Conservation (phyloP, 2,797 vertebrate genomes). For the Esox masquinongy region DNA sequence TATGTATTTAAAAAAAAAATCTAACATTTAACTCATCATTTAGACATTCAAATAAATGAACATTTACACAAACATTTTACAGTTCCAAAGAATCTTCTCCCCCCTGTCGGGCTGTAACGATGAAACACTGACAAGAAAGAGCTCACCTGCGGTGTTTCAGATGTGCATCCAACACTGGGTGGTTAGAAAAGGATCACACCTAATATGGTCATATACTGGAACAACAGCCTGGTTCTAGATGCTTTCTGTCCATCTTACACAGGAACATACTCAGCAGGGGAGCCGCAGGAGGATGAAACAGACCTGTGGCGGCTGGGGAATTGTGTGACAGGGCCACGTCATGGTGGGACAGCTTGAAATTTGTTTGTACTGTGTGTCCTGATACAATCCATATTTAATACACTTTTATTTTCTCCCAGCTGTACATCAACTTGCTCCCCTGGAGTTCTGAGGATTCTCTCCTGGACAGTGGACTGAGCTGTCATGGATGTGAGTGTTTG, state of each 20-base stretch:
- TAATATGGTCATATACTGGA: not conserved
- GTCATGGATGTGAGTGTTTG: not conserved
- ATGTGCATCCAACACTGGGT: not conserved
- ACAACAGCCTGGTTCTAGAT: not conserved
- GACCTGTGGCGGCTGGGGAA: not conserved
- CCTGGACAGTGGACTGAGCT: not conserved
- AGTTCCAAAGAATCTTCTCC: not conserved
- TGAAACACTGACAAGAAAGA: not conserved
- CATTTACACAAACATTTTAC: not conserved
- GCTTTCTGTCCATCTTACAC: too few species aligned
- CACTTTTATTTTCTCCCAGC: not conserved
- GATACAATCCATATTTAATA: not conserved
- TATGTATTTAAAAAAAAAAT: not conserved
- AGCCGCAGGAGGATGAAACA: slow-evolving; percentile 10
- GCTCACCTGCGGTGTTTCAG: not conserved
- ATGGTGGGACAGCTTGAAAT: not conserved
- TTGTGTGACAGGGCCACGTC: not conserved
- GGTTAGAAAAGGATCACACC: not conserved
- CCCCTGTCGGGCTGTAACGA: not conserved
- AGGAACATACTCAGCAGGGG: not conserved
- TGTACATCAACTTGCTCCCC: not conserved
- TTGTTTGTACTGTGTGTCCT: not conserved
- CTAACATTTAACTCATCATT: not conserved
- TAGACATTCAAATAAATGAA: not conserved
- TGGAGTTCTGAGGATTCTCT: not conserved